Evolutionary conservation across 2,888 invertebrate species (phyloP).

Genomic region (Mythimna loreyi): DNA sequence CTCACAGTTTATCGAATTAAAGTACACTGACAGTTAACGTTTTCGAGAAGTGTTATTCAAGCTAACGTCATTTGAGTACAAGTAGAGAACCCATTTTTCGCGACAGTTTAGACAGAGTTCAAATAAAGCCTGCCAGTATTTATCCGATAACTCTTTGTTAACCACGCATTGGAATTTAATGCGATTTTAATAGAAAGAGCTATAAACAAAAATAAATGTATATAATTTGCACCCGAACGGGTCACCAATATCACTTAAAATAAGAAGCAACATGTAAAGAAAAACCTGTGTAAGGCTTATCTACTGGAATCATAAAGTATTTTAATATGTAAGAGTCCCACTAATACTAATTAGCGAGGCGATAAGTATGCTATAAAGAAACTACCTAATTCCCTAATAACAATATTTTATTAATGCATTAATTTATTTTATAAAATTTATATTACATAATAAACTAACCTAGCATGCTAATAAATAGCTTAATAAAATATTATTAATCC

Average conservation of each 20-base stretch:
- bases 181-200: too few species aligned
- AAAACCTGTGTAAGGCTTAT: neutral
- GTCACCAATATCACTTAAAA: neutral
- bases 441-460: conserved; percentile 9
- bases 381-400: conserved; percentile 8
- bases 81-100: too few species aligned
- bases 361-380: conserved; percentile 14
- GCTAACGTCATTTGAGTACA: too few species aligned
- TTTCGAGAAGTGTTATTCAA: too few species aligned
- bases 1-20: too few species aligned
- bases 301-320: neutral
- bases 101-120: too few species aligned
- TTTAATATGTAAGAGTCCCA: neutral
- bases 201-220: too few species aligned
- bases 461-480: neutral
- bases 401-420: conserved; percentile 9
- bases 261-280: neutral
- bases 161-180: too few species aligned
- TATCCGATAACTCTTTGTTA: too few species aligned
- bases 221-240: too few species aligned
- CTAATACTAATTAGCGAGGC: conserved; percentile 15
- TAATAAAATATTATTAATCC: neutral
- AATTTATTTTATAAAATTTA: conserved; percentile 8
- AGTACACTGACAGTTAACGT: too few species aligned
- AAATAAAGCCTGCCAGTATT: too few species aligned